These are phyloP conservation scores for Drosophila gunungcola DNA, from an alignment of 1,140 invertebrate species.

Conservation along the genomic window DNA sequence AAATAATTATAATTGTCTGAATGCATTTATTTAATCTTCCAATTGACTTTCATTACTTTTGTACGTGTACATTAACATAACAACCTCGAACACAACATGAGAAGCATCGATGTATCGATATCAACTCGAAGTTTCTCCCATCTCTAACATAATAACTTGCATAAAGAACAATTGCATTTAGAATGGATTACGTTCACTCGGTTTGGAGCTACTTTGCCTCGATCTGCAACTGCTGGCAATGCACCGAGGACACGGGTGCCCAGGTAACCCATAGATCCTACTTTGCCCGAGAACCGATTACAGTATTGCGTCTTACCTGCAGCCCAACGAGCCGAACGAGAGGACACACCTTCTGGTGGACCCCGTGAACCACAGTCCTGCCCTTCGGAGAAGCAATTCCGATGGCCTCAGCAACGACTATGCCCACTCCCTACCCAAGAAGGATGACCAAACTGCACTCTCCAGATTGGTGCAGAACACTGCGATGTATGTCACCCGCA, in stretches of 20 bases:
- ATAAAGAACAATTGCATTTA: constrained; percentile 37
- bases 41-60: no score
- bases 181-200: constrained; percentile 79
- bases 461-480: constrained; percentile 95
- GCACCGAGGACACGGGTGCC: constrained; percentile 85
- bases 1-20: no score
- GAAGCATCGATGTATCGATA: background rate
- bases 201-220: constrained; percentile 72
- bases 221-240: constrained; percentile 82
- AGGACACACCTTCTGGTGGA: constrained; percentile 89
- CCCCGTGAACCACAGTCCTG: constrained; percentile 88
- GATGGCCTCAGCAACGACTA: constrained; percentile 88
- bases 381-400: constrained; percentile 87
- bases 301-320: background rate
- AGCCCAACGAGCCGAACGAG: constrained; percentile 87
- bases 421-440: constrained; percentile 89
- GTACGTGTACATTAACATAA: no score
- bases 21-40: no score
- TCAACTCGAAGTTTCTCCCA: background rate
- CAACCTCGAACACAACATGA: no score
- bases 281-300: no score
- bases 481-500: constrained; percentile 89
- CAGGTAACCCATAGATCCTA: constrained; percentile 82
- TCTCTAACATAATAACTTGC: constrained; percentile 11
- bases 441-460: constrained; percentile 95